Percentiles rank a stretch among this genome's conserved stretches.
Evolutionary conservation across 1,140 invertebrate species (phyloP).

Genomic region (Phenacoccus solenopsis): DNA sequence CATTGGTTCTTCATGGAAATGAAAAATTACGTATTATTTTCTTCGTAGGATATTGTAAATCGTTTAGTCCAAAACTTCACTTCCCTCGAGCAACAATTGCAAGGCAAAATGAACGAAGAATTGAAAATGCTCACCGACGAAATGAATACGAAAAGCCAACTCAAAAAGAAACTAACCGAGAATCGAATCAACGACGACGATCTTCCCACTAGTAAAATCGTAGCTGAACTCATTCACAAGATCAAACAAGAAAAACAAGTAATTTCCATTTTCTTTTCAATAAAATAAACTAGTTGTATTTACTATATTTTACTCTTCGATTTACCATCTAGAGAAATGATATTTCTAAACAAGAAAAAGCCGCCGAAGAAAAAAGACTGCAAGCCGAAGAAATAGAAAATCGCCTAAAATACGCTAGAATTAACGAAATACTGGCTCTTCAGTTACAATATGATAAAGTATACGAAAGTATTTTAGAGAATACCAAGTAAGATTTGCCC

Average conservation of each 20-base stretch:
- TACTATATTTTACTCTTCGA: too few species aligned
- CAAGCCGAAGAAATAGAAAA: not conserved
- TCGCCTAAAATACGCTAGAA: not conserved
- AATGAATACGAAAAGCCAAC: not conserved
- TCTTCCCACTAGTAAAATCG: not conserved
- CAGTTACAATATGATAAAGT: not conserved
- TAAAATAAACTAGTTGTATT: not conserved
- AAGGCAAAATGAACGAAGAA: not conserved
- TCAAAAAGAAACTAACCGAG: not conserved
- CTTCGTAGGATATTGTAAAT: not conserved
- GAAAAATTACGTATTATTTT: too few species aligned
- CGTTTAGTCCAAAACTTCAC: not conserved
- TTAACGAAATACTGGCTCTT: not conserved
- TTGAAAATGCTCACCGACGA: not conserved
- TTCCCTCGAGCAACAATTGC: not conserved
- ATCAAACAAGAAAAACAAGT: not conserved
- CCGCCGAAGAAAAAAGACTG: too few species aligned
- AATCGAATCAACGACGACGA: not conserved
- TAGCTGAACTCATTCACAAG: not conserved
- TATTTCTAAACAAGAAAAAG: not conserved
- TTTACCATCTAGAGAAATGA: not conserved
- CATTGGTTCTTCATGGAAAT: too few species aligned
- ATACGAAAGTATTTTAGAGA: not conserved
- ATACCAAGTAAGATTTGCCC: not conserved
- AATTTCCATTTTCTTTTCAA: not conserved